A percentile compares a stretch with the other conserved stretches of the same genome.
Conservation (phyloP, 2,797 vertebrate genomes). For the Dendrocincla fuliginosa region DNA sequence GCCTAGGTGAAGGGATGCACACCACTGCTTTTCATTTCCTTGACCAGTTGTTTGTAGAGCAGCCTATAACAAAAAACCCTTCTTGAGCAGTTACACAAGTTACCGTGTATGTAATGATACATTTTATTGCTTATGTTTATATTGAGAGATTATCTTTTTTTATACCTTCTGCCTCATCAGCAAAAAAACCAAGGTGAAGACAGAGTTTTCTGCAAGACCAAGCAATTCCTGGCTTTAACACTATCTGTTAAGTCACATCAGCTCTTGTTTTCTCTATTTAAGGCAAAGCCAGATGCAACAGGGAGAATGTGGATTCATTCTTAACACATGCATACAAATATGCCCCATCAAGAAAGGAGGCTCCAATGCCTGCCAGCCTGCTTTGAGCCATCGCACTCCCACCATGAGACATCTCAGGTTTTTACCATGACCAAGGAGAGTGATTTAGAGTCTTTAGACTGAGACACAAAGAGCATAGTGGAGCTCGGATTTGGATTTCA, state of each 20-base stretch:
- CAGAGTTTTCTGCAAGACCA: background rate
- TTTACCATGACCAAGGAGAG: background rate
- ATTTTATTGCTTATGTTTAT: background rate
- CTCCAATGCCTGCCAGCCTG: background rate
- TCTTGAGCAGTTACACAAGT: background rate
- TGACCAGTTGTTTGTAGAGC: background rate
- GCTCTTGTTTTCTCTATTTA: background rate
- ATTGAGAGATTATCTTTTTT: background rate
- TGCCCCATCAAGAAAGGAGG: rapidly evolving
- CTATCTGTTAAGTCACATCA: background rate
- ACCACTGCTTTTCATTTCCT: background rate
- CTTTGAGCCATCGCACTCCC: background rate
- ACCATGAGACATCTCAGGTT: background rate
- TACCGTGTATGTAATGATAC: background rate
- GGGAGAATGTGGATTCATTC: background rate
- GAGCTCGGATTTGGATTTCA: background rate
- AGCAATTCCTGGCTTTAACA: background rate
- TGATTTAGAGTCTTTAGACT: background rate
- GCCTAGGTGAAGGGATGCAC: background rate
- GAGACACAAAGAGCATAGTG: background rate
- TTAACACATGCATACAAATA: background rate
- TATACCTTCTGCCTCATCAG: background rate
- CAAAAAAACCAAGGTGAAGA: background rate
- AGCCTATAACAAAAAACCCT: background rate
- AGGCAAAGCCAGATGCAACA: background rate